Percentiles rank a stretch among this genome's conserved stretches.
phyloP scores from a whole-genome alignment of 2,797 vertebrate genomes.

The Todus mexicanus region DNA sequence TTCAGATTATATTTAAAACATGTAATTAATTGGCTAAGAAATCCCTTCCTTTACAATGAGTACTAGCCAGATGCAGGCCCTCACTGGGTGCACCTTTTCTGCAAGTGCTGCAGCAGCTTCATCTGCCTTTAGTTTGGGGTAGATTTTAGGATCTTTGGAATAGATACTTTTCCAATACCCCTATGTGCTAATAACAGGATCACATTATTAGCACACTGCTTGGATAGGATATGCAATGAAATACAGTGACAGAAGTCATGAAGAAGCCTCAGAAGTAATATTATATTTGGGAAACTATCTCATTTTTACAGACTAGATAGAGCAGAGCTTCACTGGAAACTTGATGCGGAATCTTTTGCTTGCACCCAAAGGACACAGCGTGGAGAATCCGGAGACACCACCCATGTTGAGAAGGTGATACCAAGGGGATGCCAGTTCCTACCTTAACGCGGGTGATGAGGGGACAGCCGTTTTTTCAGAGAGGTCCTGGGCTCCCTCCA shows the following conservation, averaged over 20 bases:
- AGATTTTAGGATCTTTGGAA: neutral
- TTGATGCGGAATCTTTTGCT: neutral
- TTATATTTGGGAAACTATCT: neutral
- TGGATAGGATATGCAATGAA: neutral
- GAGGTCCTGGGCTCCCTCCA: neutral
- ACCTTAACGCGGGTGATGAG: neutral
- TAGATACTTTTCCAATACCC: neutral
- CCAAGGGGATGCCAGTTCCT: neutral
- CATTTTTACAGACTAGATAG: neutral
- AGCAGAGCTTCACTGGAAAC: neutral
- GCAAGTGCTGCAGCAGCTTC: neutral
- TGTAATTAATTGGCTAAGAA: neutral
- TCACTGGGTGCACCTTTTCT: neutral
- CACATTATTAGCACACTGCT: neutral
- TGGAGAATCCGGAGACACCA: neutral
- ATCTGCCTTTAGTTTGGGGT: neutral
- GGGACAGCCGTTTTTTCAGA: neutral
- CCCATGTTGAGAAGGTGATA: neutral
- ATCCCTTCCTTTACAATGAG: neutral
- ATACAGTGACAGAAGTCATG: neutral
- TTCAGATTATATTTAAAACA: neutral
- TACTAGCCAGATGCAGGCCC: neutral
- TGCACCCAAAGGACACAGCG: neutral
- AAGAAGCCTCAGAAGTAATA: neutral
- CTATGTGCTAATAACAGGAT: neutral